Percentiles rank a stretch among this genome's conserved stretches.
These are phyloP conservation scores for Dolomedes plantarius DNA, from an alignment of 2,888 invertebrate genomes.

Conservation along the genomic window DNA sequence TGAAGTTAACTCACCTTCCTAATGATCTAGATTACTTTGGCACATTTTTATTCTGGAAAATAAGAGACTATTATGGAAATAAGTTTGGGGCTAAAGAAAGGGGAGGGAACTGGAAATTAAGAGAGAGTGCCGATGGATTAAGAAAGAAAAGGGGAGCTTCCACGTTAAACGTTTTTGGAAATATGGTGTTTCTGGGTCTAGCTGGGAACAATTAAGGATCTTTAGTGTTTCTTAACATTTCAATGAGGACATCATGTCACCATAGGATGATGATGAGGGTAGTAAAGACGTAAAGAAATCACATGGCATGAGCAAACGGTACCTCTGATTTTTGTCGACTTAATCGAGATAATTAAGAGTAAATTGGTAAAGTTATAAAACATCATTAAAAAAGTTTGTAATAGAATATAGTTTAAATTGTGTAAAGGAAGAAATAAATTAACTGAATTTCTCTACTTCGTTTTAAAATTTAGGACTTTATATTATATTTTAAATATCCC, in stretches of 20 bases:
- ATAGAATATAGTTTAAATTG: too few species aligned
- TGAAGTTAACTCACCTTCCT: conserved; percentile 62
- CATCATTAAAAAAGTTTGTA: too few species aligned
- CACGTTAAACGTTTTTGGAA: conserved; percentile 64
- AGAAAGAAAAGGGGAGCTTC: conserved; percentile 31
- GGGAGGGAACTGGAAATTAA: conserved; percentile 46
- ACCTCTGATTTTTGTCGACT: background rate
- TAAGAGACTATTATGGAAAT: conserved; percentile 65
- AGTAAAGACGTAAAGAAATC: background rate
- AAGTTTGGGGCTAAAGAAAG: conserved; percentile 55
- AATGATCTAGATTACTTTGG: conserved; percentile 65
- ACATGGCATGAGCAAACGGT: background rate
- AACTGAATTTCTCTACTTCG: too few species aligned
- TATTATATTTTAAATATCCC: too few species aligned
- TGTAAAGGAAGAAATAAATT: too few species aligned
- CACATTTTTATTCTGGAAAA: conserved; percentile 61
- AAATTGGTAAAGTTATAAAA: too few species aligned
- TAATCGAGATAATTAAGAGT: background rate
- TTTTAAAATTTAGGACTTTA: too few species aligned
- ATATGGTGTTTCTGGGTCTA: conserved; percentile 26
- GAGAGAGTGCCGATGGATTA: conserved; percentile 37
- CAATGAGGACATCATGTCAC: too few species aligned
- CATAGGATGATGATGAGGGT: background rate
- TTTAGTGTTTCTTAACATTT: conserved; percentile 1
- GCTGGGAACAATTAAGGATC: conserved; percentile 30